These are phyloP conservation scores for Cephonodes hylas DNA, from an alignment of 2,888 invertebrate genomes.

Conservation along the genomic window DNA sequence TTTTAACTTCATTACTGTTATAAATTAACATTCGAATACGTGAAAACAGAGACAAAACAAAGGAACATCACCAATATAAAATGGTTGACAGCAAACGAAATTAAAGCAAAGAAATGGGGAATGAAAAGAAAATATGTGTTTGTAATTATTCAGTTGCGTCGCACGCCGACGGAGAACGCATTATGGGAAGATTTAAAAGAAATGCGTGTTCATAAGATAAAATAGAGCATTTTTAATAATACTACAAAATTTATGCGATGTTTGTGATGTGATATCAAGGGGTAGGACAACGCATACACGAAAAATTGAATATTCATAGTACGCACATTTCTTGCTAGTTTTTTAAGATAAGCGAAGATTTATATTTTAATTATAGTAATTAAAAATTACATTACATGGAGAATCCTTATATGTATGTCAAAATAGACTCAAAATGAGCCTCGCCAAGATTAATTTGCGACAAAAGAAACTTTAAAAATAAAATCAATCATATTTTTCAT, in stretches of 20 bases:
- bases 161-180: conserved; percentile 45
- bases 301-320: too few relatives aligned
- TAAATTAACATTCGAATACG: neutral
- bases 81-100: conserved; percentile 28
- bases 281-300: too few relatives aligned
- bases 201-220: neutral
- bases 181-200: conserved; percentile 21
- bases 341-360: too few relatives aligned
- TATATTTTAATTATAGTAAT: too few relatives aligned
- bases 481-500: too few relatives aligned
- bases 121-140: conserved; percentile 19
- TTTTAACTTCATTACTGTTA: neutral
- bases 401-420: too few relatives aligned
- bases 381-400: too few relatives aligned
- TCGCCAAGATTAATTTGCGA: too few relatives aligned
- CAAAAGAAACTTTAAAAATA: too few relatives aligned
- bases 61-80: conserved; percentile 23
- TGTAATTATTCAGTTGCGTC: conserved; percentile 38
- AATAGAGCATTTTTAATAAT: conserved; percentile 12
- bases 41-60: conserved; percentile 27
- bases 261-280: neutral
- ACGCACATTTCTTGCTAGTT: too few relatives aligned
- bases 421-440: too few relatives aligned
- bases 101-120: conserved; percentile 28
- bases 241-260: neutral